A percentile compares a stretch with the other conserved stretches of the same genome.
Evolutionary conservation across 2,888 invertebrate genomes (phyloP).

Genomic region (Conchocele bisecta): DNA sequence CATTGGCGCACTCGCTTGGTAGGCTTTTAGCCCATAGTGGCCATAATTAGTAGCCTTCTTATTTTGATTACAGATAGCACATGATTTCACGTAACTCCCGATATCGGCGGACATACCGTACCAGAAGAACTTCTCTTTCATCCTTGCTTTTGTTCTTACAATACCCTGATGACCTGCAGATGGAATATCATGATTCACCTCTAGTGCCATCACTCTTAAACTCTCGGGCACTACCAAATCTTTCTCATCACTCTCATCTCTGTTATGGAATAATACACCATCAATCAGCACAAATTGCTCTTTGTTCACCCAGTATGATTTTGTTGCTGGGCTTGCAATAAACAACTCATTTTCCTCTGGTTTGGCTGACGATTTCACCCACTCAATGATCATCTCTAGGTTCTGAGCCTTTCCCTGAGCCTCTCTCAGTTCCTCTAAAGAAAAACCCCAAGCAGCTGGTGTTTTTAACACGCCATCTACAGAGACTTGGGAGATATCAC

Average conservation of each 20-base stretch:
- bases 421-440: too few species aligned
- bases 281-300: background rate
- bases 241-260: background rate
- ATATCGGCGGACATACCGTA: background rate
- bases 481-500: too few species aligned
- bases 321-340: background rate
- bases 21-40: background rate
- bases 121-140: slow-evolving; percentile 18
- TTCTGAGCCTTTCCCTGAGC: too few species aligned
- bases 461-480: too few species aligned
- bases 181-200: slow-evolving; percentile 2
- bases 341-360: slow-evolving; percentile 10
- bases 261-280: background rate
- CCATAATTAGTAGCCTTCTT: slow-evolving; percentile 2
- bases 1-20: slow-evolving; percentile 25
- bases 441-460: too few species aligned
- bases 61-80: slow-evolving; percentile 1
- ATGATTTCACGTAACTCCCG: background rate
- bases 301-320: slow-evolving; percentile 20
- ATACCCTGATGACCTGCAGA: slow-evolving; percentile 22
- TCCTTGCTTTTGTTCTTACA: background rate
- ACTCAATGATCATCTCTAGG: slow-evolving; percentile 1
- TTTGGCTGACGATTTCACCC: background rate
- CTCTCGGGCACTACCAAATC: slow-evolving; percentile 1
- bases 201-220: background rate